Base-by-base conservation (phyloP, 2,888 invertebrate species). In the Tetragonula carbonaria region DNA sequence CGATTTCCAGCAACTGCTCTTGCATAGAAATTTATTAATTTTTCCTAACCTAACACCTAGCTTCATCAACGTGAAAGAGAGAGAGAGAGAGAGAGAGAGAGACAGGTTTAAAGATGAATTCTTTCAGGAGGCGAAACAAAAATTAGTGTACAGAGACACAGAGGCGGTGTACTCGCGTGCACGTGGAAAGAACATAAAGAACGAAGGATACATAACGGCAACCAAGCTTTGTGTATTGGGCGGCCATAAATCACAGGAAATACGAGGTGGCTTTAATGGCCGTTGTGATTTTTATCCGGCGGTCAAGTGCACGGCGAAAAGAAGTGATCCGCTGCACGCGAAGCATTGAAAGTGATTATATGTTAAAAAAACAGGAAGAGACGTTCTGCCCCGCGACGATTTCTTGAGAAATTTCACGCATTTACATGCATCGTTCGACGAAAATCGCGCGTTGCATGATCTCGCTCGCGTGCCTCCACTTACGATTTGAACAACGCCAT, bases 181-280 rank as follows among this genome's bases (percentile, higher is more conserved):
- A 28, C 28, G 28, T 2, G 28, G 28, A 28, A 28, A 28, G 28
- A 28, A 28, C 28, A 28, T 28, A 28, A 28, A 28, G 28, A 28
- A 28, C 28, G 28, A 28, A 28, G 28, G 28, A 28, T 28, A 28
- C 28, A 28, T 28, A 28, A 28, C 28, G 28, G 28, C 2, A 28
- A 28, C 28, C 33, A 81, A 82, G 89, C 82, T 83, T 79, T 73
- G 77, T 33, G 33, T 33, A 33, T 33, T 33, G 33, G 72, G 84
- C 80, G 53, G 80, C 79, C 87, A 83, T 89, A 89, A 89, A 89
- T 89, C 90, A 89, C 81, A 75, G 86, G 79, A 82, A 90, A 88
- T 89, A 89, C 84, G 90, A 87, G 90, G 82, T 79, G 87, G 88
- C 88, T 89, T 90, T 89, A 89, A 89, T 88, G 88, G 88, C 73